Base-by-base conservation (phyloP, 2,797 vertebrate species). In the Scyliorhinus canicula region DNA sequence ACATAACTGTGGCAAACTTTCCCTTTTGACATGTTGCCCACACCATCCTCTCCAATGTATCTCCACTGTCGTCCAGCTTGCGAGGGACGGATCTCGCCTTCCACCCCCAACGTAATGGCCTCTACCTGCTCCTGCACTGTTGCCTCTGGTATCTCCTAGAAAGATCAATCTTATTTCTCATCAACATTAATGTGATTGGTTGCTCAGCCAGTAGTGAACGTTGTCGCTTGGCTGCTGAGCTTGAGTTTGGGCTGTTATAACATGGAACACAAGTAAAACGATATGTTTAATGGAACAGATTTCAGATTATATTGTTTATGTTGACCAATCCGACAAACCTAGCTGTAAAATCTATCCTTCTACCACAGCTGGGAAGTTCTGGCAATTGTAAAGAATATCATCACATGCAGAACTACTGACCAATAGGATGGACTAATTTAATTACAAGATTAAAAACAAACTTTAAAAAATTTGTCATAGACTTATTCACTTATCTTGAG, bases 401-500 rank as follows among this genome's bases (percentile, higher is more conserved):
- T n/a, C 40, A 40, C 9, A 77, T 28, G 5, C 16, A n/a, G 5
- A 60, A 60, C 55, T 14, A 12, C 21, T 40, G 88, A 44, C 2
- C 8, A 19, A 2, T 50, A 50, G 47, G 47, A 82, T 74, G 7
- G 82, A 31, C 21, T 26, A 19, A 24, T 28, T 31, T 21, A 44
- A 4, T 71, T 6, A 44, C 47, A 44, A 4, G 14, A 44, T 84
- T 84, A 7, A 21, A 31, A 86, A 35, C n/a, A 79, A 5, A 5
- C 40, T 5, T 21, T 77, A 21, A 35, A n/a, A 16, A 57, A 55
- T 14, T 26, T 95, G 95, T 95, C 95, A 88, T 65, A 67, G 21
- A 77, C 67, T 88, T 95, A 93, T 84, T 79, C 35, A 86, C 88
- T 95, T 95, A 67, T 95, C 95, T 96, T 96, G 95, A 40, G 84